Conservation (phyloP, 2,888 invertebrate genomes). For the Nematopogon swammerdamellus region DNA sequence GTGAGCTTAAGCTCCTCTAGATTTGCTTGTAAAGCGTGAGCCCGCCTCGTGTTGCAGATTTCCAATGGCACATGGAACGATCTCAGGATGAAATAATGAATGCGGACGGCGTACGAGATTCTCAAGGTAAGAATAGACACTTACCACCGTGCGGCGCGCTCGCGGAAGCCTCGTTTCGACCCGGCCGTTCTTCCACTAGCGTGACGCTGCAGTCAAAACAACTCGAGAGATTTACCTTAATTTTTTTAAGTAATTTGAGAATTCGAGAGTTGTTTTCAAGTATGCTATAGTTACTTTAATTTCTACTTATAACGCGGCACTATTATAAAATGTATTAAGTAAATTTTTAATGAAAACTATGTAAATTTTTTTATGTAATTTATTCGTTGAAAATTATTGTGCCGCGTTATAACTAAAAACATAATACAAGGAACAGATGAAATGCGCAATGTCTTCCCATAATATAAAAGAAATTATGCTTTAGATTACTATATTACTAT, state of each 20-base stretch:
- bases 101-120: slow-evolving; percentile 83
- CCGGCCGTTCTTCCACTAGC: not conserved
- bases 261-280: slow-evolving; percentile 1
- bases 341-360: slow-evolving; percentile 4
- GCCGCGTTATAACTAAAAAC: not conserved
- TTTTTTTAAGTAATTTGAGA: slow-evolving; percentile 3
- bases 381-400: slow-evolving; percentile 5
- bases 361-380: slow-evolving; percentile 1
- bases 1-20: too few species aligned
- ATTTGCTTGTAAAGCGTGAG: too few species aligned
- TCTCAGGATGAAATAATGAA: slow-evolving; percentile 85
- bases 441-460: slow-evolving; percentile 59
- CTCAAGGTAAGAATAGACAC: slow-evolving; percentile 75
- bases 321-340: too few species aligned
- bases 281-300: not conserved
- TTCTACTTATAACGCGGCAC: not conserved
- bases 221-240: slow-evolving; percentile 22
- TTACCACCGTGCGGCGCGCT: not conserved
- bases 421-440: slow-evolving; percentile 50
- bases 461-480: slow-evolving; percentile 44
- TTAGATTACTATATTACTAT: slow-evolving; percentile 28
- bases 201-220: slow-evolving; percentile 21
- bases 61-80: slow-evolving; percentile 84
- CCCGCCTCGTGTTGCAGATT: slow-evolving; percentile 63
- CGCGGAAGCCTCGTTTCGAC: not conserved